These are phyloP conservation scores for Schizotus pectinicornis DNA, from an alignment of 2,888 invertebrate species.

Conservation along the genomic window DNA sequence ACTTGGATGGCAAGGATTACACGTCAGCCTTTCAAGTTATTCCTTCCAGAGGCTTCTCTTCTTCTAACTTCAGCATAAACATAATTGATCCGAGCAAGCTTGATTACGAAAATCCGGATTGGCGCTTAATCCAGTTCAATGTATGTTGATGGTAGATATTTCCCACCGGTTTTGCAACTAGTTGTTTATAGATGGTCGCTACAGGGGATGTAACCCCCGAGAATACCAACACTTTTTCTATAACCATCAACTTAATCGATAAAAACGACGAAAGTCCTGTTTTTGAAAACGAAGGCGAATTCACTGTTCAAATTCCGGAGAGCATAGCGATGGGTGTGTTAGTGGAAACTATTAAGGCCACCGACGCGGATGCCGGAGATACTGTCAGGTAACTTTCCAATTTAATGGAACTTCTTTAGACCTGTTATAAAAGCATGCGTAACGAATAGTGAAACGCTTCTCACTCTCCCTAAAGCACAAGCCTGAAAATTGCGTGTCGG, in stretches of 20 bases:
- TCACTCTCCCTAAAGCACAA: no score
- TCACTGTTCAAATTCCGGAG: conserved; percentile 62
- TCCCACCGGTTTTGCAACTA: conserved; percentile 8
- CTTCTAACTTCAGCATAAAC: conserved; percentile 59
- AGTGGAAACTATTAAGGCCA: conserved; percentile 65
- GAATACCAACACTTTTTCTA: conserved; percentile 45
- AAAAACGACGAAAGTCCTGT: conserved; percentile 75
- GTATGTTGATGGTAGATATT: conserved; percentile 41
- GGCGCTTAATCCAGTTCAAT: conserved; percentile 59
- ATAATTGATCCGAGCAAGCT: conserved; percentile 63
- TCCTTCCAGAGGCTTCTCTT: conserved; percentile 1
- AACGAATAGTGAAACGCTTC: no score
- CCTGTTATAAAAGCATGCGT: no score
- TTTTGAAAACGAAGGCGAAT: conserved; percentile 59
- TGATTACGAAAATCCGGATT: conserved; percentile 65
- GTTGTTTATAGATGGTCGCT: conserved; percentile 50
- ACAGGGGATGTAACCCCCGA: conserved; percentile 44
- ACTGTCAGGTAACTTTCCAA: conserved; percentile 64
- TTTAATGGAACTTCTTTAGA: no score
- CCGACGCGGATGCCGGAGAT: conserved; percentile 68
- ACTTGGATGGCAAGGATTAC: neutral
- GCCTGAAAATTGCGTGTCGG: no score
- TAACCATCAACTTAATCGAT: conserved; percentile 66
- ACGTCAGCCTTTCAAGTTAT: conserved; percentile 3
- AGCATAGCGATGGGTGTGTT: conserved; percentile 60